Evolutionary conservation across 2,888 invertebrate genomes (phyloP).

Genomic region (Cantharis rustica): DNA sequence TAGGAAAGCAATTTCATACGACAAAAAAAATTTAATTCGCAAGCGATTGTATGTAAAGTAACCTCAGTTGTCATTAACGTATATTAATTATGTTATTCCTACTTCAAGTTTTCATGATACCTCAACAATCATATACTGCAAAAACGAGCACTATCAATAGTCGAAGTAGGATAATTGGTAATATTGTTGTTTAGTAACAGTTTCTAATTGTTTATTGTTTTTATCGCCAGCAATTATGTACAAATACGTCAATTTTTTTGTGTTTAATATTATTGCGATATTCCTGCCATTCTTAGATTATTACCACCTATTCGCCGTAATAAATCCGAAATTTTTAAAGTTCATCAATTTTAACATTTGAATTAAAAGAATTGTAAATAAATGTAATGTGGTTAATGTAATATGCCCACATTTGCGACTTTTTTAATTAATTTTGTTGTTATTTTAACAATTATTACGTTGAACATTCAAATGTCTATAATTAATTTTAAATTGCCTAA

Average conservation of each 20-base stretch:
- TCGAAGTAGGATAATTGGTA: background rate
- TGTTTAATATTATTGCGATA: background rate
- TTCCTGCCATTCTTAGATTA: background rate
- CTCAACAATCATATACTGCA: background rate
- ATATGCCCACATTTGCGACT: too few species aligned
- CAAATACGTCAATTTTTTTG: background rate
- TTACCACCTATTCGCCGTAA: background rate
- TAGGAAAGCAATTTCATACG: background rate
- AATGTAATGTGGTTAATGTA: too few species aligned
- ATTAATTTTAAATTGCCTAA: too few species aligned
- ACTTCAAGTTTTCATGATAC: background rate
- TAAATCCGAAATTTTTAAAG: too few species aligned
- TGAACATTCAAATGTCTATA: too few species aligned
- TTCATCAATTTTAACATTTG: too few species aligned
- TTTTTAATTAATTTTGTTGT: too few species aligned
- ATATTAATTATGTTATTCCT: background rate
- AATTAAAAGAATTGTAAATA: too few species aligned
- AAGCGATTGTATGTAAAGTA: constrained; percentile 1
- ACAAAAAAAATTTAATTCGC: background rate
- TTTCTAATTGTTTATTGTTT: background rate
- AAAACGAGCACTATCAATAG: background rate
- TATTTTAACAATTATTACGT: too few species aligned
- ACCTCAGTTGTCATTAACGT: constrained; percentile 2
- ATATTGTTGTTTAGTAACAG: background rate
- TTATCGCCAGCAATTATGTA: background rate